A percentile compares a stretch with the other conserved stretches of the same genome.
Conservation (phyloP, 2,888 invertebrate species). For the Chrysotoxum bicinctum region DNA sequence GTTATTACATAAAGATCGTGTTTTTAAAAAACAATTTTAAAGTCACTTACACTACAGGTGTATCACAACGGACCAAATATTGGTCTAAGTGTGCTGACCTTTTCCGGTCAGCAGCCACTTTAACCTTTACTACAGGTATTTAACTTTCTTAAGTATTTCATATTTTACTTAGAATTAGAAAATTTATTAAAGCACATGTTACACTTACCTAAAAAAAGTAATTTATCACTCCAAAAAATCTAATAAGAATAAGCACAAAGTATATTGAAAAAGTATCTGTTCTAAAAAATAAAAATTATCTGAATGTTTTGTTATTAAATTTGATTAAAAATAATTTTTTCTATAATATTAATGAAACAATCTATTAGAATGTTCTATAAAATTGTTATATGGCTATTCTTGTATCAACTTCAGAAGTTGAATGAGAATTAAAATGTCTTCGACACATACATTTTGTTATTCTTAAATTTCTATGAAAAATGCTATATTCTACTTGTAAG, state of each 20-base stretch:
- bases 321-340: background rate
- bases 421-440: constrained; percentile 74
- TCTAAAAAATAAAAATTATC: constrained; percentile 1
- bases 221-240: constrained; percentile 14
- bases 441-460: background rate
- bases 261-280: constrained; percentile 30
- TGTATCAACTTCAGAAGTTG: constrained; percentile 79
- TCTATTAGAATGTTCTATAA: background rate
- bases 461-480: background rate
- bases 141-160: background rate
- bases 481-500: background rate
- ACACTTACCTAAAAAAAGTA: constrained; percentile 48
- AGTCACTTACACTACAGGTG: too few relatives aligned
- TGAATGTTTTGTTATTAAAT: background rate
- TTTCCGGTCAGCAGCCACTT: too few relatives aligned
- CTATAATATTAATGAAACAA: background rate
- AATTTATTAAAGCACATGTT: background rate
- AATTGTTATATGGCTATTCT: constrained; percentile 73
- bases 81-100: too few relatives aligned
- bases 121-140: too few relatives aligned
- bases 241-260: constrained; percentile 16
- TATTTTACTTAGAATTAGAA: background rate
- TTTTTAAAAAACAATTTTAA: too few relatives aligned
- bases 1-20: too few relatives aligned
- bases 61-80: too few relatives aligned